These are phyloP conservation scores for Rhabdomys pumilio DNA, from an alignment of 2,797 vertebrate species.

Conservation along the genomic window DNA sequence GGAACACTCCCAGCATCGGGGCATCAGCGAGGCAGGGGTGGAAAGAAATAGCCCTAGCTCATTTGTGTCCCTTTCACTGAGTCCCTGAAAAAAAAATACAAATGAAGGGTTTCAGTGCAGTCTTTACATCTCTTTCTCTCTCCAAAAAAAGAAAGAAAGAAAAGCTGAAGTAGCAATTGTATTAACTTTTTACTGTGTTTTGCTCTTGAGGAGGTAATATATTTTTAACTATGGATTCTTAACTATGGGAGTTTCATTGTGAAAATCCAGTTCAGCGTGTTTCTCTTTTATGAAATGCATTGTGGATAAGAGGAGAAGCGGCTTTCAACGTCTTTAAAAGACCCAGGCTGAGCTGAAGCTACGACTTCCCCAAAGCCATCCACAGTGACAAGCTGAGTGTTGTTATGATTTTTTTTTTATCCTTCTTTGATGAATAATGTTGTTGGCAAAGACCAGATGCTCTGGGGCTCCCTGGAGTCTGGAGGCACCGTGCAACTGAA, in stretches of 20 bases:
- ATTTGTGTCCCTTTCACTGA: slow-evolving; percentile 62
- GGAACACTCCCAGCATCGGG: background rate
- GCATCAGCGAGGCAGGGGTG: background rate
- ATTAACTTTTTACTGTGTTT: slow-evolving; percentile 70
- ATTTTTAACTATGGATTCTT: slow-evolving; percentile 74
- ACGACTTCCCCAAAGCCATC: slow-evolving; percentile 39
- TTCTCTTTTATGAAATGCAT: slow-evolving; percentile 55
- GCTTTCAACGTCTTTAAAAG: slow-evolving; percentile 51
- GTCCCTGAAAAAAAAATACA: slow-evolving; percentile 17
- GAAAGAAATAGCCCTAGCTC: background rate
- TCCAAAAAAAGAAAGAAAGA: background rate
- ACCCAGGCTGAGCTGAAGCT: slow-evolving; percentile 45
- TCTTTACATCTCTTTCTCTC: slow-evolving; percentile 24
- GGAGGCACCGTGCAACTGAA: background rate
- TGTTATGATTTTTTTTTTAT: slow-evolving; percentile 18
- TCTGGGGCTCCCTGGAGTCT: background rate
- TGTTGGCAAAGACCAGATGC: slow-evolving; percentile 71
- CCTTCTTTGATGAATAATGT: slow-evolving; percentile 72
- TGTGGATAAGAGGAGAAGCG: background rate
- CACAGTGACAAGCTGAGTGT: slow-evolving; percentile 65
- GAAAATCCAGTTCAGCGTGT: slow-evolving; percentile 64
- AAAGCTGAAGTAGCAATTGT: slow-evolving; percentile 65
- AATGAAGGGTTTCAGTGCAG: slow-evolving; percentile 54
- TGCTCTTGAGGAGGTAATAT: slow-evolving; percentile 57
- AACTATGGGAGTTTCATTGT: slow-evolving; percentile 71